phyloP scores from a whole-genome alignment of 2,888 invertebrate species.

The Urechis unicinctus region DNA sequence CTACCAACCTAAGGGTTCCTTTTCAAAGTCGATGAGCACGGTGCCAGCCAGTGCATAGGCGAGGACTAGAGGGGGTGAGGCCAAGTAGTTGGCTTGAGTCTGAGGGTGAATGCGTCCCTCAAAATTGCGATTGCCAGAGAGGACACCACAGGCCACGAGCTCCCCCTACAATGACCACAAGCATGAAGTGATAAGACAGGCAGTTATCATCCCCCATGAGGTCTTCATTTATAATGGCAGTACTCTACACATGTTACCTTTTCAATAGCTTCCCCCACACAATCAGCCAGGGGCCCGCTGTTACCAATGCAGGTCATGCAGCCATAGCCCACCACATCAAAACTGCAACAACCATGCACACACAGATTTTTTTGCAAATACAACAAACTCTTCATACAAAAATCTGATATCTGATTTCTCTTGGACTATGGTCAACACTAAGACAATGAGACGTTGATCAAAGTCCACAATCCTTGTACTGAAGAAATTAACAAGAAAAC shows the following conservation, averaged over 20 bases:
- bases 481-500: too few species aligned
- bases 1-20: conserved; percentile 68
- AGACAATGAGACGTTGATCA: too few species aligned
- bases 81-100: conserved; percentile 93
- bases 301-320: conserved; percentile 99
- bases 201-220: not conserved
- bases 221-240: too few species aligned
- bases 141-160: conserved; percentile 87
- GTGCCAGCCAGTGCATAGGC: conserved; percentile 96
- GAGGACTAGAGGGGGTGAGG: conserved; percentile 93
- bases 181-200: not conserved
- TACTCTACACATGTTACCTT: conserved; percentile 59
- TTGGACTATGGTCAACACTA: not conserved
- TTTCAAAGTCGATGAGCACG: conserved; percentile 90
- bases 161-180: conserved; percentile 65
- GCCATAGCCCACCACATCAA: conserved; percentile 94
- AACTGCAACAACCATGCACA: conserved; percentile 56
- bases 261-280: conserved; percentile 85
- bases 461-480: too few species aligned
- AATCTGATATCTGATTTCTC: not conserved
- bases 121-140: conserved; percentile 96
- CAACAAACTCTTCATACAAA: too few species aligned
- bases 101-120: conserved; percentile 97
- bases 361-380: too few species aligned
- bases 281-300: conserved; percentile 87